A percentile compares a stretch with the other conserved stretches of the same genome.
Evolutionary conservation across 2,113 vertebrate genomes (phyloP).

Genomic region (Nycticebus coucang): DNA sequence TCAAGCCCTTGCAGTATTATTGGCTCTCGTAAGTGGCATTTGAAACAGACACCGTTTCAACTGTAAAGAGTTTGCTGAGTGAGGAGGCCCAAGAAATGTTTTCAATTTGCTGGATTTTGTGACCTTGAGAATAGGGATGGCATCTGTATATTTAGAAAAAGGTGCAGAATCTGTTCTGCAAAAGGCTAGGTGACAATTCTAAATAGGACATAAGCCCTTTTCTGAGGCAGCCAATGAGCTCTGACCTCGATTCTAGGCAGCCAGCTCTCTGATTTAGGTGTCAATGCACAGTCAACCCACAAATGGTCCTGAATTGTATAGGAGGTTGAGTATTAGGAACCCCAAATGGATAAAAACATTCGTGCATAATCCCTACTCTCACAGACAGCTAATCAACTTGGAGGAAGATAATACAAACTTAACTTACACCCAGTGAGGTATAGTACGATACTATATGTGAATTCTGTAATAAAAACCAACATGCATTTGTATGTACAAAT

Average conservation of each 20-base stretch:
- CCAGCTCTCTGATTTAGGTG: not conserved
- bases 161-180: not conserved
- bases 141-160: not conserved
- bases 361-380: not conserved
- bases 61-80: constrained; percentile 39
- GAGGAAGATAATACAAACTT: not conserved
- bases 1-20: constrained; percentile 51
- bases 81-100: constrained; percentile 57
- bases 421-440: not conserved
- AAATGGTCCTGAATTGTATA: not conserved
- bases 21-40: constrained; percentile 46
- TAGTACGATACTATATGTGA: not conserved
- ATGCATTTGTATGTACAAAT: too few species aligned
- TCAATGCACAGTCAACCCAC: not conserved
- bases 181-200: not conserved
- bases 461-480: not conserved
- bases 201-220: not conserved
- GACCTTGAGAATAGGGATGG: constrained; percentile 36
- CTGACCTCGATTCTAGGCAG: not conserved
- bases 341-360: not conserved
- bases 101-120: constrained; percentile 54
- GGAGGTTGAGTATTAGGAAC: not conserved
- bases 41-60: constrained; percentile 68
- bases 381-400: not conserved
- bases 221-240: not conserved